Evolutionary conservation across 1,140 invertebrate genomes (phyloP), one percentile per base, ranked within the genome.

Genomic region (Ditylenchus dipsaci): DNA sequence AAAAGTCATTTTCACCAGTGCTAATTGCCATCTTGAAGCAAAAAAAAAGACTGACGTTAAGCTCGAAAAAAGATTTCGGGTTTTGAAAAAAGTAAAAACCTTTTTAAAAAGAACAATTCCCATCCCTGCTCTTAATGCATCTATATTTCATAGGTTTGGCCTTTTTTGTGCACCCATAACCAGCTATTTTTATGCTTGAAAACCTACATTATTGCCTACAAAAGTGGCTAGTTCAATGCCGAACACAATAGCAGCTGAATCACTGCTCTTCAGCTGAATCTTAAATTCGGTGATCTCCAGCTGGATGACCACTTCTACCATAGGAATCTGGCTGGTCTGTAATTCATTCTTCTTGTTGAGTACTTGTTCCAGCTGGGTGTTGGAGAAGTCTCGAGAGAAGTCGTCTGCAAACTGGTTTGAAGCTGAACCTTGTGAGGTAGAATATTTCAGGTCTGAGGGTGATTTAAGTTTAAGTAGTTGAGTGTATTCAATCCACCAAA

Each of bases 401-500:
- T 42, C 68, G 53, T 75, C 68, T 15, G 49, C 73, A 64, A 65
- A 65, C 19, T 68, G 3, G 26, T 43, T 15, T 26, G 61, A 0
- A 56, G 3, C 33, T 5, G 3, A 38, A n/a, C n/a, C n/a, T n/a
- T n/a, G n/a, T n/a, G n/a, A n/a, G n/a, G n/a, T n/a, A 38, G 33
- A 38, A 3, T 11, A 38, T 38, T 38, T 38, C 3, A 5, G 33
- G 33, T 3, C 11, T 3, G 33, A 3, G 33, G 33, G 11, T 3
- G 33, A 38, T 38, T 38, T 19, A 13, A 56, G 21, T 23, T 56
- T 29, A 13, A 56, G 53, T 56, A 5, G 53, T 23, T 56, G 29
- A 11, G 13, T 30, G 42, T 76, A 75, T 53, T 71, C 69, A 7
- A 72, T 72, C 73, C 73, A 75, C 73, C 73, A 75, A 17, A 49